Evolutionary conservation across 2,797 vertebrate species (phyloP).

Genomic region (Melanotaenia nigrans): DNA sequence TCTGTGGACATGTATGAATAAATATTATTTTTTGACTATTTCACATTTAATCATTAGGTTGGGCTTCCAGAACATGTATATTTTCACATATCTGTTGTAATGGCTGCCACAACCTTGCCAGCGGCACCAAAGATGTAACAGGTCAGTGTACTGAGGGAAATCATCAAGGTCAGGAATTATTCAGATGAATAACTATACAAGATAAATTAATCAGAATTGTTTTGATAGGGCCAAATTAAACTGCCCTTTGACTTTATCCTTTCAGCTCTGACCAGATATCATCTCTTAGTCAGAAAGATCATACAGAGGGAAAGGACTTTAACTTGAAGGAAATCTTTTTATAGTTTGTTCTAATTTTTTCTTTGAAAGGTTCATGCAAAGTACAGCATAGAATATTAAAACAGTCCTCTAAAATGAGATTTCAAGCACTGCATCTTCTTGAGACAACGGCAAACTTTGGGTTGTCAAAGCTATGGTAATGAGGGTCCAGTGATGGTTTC

Average conservation of each 20-base stretch:
- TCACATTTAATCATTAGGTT: too few relatives aligned
- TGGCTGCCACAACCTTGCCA: too few relatives aligned
- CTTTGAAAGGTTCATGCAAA: conserved; percentile 39
- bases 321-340: conserved; percentile 28
- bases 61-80: too few relatives aligned
- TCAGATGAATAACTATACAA: neutral
- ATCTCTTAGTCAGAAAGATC: conserved; percentile 1
- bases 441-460: conserved; percentile 63
- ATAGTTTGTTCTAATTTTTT: conserved; percentile 47
- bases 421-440: conserved; percentile 62
- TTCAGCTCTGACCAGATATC: neutral
- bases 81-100: too few relatives aligned
- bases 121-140: too few relatives aligned
- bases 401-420: conserved; percentile 43
- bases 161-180: neutral
- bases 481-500: conserved; percentile 13
- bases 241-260: too few relatives aligned
- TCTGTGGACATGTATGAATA: too few relatives aligned
- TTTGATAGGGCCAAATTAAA: neutral
- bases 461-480: conserved; percentile 67
- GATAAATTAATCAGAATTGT: neutral
- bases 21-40: too few relatives aligned
- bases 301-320: conserved; percentile 13
- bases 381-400: conserved; percentile 49
- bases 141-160: too few relatives aligned